Conservation (phyloP, 2,888 invertebrate genomes). For the Drosophila mimica region DNA sequence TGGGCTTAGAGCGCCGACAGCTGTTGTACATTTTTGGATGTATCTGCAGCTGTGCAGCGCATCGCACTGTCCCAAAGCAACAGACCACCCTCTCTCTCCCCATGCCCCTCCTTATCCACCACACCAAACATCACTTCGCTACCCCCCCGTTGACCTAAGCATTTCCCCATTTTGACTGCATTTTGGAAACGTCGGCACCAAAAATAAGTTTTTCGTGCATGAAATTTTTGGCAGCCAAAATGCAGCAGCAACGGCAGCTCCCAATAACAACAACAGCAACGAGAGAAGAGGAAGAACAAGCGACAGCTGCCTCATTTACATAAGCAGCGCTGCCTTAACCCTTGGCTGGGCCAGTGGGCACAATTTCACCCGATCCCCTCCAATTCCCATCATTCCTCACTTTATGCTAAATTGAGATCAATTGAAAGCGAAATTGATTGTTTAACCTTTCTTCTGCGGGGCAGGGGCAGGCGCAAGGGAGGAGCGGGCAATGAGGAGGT, state of each 20-base stretch:
- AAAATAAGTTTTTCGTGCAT: slow-evolving; percentile 69
- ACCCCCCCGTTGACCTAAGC: not conserved
- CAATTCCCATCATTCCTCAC: not conserved
- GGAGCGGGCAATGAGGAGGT: slow-evolving; percentile 3
- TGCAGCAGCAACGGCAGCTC: slow-evolving; percentile 24
- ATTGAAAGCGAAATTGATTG: slow-evolving; percentile 78
- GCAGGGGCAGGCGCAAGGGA: not conserved
- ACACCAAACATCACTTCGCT: not conserved
- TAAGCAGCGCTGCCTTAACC: slow-evolving; percentile 66
- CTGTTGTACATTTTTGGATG: slow-evolving; percentile 67
- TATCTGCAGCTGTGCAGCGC: slow-evolving; percentile 68
- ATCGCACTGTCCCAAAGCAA: slow-evolving; percentile 13
- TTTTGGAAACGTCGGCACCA: slow-evolving; percentile 70
- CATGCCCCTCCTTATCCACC: not conserved
- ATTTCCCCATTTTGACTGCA: slow-evolving; percentile 36
- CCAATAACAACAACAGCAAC: slow-evolving; percentile 15
- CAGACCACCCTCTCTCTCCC: not conserved
- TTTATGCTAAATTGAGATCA: slow-evolving; percentile 71
- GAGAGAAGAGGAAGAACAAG: slow-evolving; percentile 7
- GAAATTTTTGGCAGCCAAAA: slow-evolving; percentile 54
- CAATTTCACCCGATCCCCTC: not conserved
- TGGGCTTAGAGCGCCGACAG: slow-evolving; percentile 52
- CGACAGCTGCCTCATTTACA: slow-evolving; percentile 55
- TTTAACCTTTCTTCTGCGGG: slow-evolving; percentile 62
- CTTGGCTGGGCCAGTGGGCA: slow-evolving; percentile 44